A percentile compares a stretch with the other conserved stretches of the same genome.
phyloP scores from a whole-genome alignment of 2,113 vertebrate species.

The Elanus axillaris region DNA sequence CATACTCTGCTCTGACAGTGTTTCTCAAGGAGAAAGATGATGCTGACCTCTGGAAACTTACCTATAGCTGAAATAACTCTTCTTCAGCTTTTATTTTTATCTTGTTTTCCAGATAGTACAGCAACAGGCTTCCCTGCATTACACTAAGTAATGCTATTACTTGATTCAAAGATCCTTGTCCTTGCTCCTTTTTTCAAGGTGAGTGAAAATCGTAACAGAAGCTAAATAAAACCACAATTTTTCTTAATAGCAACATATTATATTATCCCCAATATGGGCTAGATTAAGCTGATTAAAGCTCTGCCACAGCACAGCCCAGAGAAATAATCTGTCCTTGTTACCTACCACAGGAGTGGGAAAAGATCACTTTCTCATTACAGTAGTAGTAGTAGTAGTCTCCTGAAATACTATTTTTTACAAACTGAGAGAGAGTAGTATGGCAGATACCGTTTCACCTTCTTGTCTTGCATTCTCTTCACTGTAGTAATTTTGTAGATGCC shows the following conservation, averaged over 20 bases:
- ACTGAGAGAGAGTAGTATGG: not conserved
- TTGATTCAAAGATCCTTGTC: not conserved
- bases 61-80: not conserved
- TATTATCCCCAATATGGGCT: not conserved
- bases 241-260: not conserved
- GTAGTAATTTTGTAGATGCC: not conserved
- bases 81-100: not conserved
- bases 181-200: not conserved
- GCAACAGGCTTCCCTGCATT: not conserved
- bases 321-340: not conserved
- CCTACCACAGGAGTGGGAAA: fast-evolving
- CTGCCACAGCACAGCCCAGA: not conserved
- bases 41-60: not conserved
- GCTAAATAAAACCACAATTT: not conserved
- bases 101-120: not conserved
- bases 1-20: not conserved
- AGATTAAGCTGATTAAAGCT: not conserved
- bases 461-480: not conserved
- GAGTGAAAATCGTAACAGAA: not conserved
- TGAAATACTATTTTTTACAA: not conserved
- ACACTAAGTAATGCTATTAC: not conserved
- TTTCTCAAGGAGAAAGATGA: not conserved
- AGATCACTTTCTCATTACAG: not conserved
- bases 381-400: not conserved
- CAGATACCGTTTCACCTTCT: not conserved